phyloP scores from a whole-genome alignment of 2,888 invertebrate genomes.

The Drosophila cognata region DNA sequence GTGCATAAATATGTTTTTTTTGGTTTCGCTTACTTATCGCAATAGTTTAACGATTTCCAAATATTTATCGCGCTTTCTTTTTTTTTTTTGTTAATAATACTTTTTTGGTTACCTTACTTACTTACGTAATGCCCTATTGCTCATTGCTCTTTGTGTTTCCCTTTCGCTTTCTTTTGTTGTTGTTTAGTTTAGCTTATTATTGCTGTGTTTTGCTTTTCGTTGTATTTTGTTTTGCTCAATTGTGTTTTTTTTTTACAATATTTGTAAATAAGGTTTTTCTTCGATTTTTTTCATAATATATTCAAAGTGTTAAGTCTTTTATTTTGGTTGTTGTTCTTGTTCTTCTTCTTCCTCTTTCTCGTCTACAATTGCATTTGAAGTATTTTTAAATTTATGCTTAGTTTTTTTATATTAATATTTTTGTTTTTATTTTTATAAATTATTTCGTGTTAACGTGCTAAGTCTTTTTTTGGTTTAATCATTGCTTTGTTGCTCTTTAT shows the following conservation, averaged over 20 bases:
- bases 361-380: conserved; percentile 21
- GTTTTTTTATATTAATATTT: conserved; percentile 6
- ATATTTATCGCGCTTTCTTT: conserved; percentile 63
- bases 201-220: conserved; percentile 47
- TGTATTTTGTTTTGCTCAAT: conserved; percentile 23
- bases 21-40: conserved; percentile 68
- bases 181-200: conserved; percentile 39
- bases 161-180: conserved; percentile 18
- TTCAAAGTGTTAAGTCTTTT: conserved; percentile 79
- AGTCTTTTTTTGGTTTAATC: conserved; percentile 69
- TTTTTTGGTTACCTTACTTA: conserved; percentile 69
- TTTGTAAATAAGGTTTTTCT: conserved; percentile 68
- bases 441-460: conserved; percentile 78
- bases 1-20: conserved; percentile 70
- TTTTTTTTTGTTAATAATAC: conserved; percentile 53
- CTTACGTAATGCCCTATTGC: conserved; percentile 64
- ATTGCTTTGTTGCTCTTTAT: conserved; percentile 60
- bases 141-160: conserved; percentile 37
- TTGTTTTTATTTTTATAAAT: conserved; percentile 32
- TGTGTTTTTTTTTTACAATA: conserved; percentile 55
- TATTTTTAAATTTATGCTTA: conserved; percentile 20
- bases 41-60: conserved; percentile 80
- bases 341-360: conserved; percentile 51
- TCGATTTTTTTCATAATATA: conserved; percentile 48
- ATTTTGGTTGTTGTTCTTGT: conserved; percentile 72